Evolutionary conservation across 2,113 vertebrate species (phyloP).

Genomic region (Phyllostomus discolor): DNA sequence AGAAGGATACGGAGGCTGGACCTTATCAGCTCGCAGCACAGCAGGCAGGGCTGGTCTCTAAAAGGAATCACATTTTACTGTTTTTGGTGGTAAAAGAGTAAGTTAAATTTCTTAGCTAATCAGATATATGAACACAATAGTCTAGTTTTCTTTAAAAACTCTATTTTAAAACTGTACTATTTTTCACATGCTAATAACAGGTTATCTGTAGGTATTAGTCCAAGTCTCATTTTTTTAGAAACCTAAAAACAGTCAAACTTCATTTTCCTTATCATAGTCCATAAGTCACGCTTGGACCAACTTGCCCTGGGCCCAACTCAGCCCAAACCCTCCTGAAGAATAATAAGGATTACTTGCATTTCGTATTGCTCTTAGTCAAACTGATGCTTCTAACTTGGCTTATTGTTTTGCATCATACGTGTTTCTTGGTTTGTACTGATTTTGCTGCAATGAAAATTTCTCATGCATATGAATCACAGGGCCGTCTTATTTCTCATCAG

Average conservation of each 20-base stretch:
- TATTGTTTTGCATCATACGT: background rate
- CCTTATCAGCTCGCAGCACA: background rate
- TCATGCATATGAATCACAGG: background rate
- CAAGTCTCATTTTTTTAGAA: conserved; percentile 19
- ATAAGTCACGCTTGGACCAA: background rate
- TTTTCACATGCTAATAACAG: background rate
- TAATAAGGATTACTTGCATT: background rate
- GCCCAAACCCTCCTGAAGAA: background rate
- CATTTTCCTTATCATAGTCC: background rate
- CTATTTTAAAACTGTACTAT: background rate
- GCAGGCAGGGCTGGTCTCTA: background rate
- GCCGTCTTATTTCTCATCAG: background rate
- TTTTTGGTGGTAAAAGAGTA: background rate
- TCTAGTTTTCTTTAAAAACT: background rate
- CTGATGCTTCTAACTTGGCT: background rate
- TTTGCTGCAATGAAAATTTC: background rate
- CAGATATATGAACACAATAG: background rate
- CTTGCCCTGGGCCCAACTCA: background rate
- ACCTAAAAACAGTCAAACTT: background rate
- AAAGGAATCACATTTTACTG: background rate
- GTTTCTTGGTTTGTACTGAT: background rate
- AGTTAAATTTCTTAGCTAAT: background rate
- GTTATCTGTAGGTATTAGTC: background rate
- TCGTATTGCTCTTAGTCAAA: background rate
- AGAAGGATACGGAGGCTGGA: background rate